Evolutionary conservation across 2,113 vertebrate species (phyloP).

Genomic region (Thamnaconus septentrionalis): DNA sequence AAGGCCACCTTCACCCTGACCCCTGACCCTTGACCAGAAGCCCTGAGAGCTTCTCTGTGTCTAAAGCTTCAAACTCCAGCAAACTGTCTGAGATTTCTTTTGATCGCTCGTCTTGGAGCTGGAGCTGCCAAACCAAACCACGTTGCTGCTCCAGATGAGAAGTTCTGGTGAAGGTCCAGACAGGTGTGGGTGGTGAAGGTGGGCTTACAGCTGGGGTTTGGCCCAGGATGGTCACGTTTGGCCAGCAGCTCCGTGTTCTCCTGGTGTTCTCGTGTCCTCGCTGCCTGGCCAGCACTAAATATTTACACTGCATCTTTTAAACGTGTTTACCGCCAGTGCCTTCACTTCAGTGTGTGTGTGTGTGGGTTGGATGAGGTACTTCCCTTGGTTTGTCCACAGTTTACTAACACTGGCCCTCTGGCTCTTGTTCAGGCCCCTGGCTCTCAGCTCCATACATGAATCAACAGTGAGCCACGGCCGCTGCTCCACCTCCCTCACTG

Average conservation of each 20-base stretch:
- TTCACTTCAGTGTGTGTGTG: slow-evolving; percentile 6
- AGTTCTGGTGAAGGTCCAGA: background rate
- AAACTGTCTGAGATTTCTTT: too few species aligned
- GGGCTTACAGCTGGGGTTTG: background rate
- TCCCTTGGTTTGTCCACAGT: slow-evolving; percentile 57
- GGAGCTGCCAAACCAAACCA: too few species aligned
- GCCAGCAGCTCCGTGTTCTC: slow-evolving; percentile 14
- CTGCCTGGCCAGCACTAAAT: slow-evolving; percentile 62
- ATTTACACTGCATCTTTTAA: slow-evolving; percentile 72
- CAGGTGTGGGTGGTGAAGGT: background rate
- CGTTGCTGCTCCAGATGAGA: too few species aligned
- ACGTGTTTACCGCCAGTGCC: slow-evolving; percentile 66
- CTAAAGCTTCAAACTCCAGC: too few species aligned
- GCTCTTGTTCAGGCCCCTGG: slow-evolving; percentile 28
- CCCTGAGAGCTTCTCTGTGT: too few species aligned
- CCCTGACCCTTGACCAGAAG: too few species aligned
- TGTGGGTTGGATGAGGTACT: slow-evolving; percentile 51
- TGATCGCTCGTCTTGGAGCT: too few species aligned
- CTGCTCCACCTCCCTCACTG: slow-evolving; percentile 5
- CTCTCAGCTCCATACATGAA: slow-evolving; percentile 22
- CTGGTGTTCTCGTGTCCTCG: slow-evolving; percentile 37
- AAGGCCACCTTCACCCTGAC: too few species aligned
- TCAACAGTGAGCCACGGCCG: slow-evolving; percentile 16
- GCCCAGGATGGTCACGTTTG: slow-evolving; percentile 25
- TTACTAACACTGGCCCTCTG: slow-evolving; percentile 55